Evolutionary conservation across 2,888 invertebrate genomes (phyloP), one percentile per base, ranked within the genome.

Genomic region (Girardia tigrina): DNA sequence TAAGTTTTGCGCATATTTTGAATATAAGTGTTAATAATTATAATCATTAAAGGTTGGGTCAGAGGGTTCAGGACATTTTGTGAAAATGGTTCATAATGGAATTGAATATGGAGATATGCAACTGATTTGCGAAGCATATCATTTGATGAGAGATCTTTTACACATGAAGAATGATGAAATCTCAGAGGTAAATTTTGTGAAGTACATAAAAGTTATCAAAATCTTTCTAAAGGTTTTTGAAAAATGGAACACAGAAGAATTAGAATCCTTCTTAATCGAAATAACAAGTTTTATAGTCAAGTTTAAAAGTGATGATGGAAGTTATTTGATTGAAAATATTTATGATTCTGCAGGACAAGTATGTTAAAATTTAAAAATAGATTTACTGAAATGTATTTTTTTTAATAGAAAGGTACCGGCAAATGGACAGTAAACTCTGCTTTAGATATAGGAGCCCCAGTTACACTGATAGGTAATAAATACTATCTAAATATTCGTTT

Each of bases 21-120:
- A 36, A 36, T 36, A 16, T 36, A 36, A 12, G 8, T 36, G 36
- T 36, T 12, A 36, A 16, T 12, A 36, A 36, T 36, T 36, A 36
- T 12, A 12, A 36, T 36, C 8, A 36, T 12, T 36, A 4, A 73
- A 86, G 85, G 93, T 97, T 0, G 98, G 97, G 0, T 90, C 90
- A 79, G 91, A 91, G 78, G 98, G 98, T 26, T 91, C 97, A 0
- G 98, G 98, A 0, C 98, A 98, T 83, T 98, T 95, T 84, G 97
- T 98, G 0, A 99, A 98, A 87, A 98, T 98, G 98, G 97, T 77
- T n/a, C 97, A 98, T 86, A 98, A 98, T 82, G 98, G 98, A 75
- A 99, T 99, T 80, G 98, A 98, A 79, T 98, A 98, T 81, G 98
- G 97, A 42, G 98, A 98, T 83, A 98, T 98, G 98, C 98, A 98